Conservation (phyloP, 2,888 invertebrate species). For the Cremastinae sp. region DNA sequence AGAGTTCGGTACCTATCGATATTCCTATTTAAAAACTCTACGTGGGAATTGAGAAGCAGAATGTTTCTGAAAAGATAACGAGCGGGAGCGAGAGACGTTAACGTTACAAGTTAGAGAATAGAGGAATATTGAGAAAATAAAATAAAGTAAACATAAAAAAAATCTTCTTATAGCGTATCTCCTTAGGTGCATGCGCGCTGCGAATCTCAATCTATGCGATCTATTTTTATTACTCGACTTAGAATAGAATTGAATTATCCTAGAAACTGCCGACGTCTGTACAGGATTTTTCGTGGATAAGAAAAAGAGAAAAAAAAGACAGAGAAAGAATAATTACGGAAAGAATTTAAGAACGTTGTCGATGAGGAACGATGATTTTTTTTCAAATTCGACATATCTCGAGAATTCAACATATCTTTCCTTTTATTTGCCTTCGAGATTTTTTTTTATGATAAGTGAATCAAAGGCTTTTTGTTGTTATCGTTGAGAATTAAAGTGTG, state of each 20-base stretch:
- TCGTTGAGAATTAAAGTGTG: constrained; percentile 9
- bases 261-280: constrained; percentile 61
- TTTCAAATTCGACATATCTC: constrained; percentile 48
- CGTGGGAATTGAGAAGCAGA: constrained; percentile 3
- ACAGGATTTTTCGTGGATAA: constrained; percentile 60
- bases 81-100: constrained; percentile 9
- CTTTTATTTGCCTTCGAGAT: constrained; percentile 1
- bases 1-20: constrained; percentile 62
- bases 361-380: constrained; percentile 32
- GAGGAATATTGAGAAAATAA: constrained; percentile 24
- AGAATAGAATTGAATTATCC: constrained; percentile 63
- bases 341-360: constrained; percentile 40
- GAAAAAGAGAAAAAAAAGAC: constrained; percentile 33
- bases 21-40: constrained; percentile 40
- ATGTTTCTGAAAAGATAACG: constrained; percentile 1
- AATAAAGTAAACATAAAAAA: constrained; percentile 46
- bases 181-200: constrained; percentile 77
- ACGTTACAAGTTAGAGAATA: constrained; percentile 25
- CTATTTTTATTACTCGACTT: constrained; percentile 80
- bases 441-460: constrained; percentile 28
- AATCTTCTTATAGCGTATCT: constrained; percentile 70
- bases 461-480: constrained; percentile 39
- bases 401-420: constrained; percentile 56
- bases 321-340: constrained; percentile 14
- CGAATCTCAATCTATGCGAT: constrained; percentile 79